Evolutionary conservation across 2,888 invertebrate species (phyloP).

Genomic region (Patella depressa): DNA sequence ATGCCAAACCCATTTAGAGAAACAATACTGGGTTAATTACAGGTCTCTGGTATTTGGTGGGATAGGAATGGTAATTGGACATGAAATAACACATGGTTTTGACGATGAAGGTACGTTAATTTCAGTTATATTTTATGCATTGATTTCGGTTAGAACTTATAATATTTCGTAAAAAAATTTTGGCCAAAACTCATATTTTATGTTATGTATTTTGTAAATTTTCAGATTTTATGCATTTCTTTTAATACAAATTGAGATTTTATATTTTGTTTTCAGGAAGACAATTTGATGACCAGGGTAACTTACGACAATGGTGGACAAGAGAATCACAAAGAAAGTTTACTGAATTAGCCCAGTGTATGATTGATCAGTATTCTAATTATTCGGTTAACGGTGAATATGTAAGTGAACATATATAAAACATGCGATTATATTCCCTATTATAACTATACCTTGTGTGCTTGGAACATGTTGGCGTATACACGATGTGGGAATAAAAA

Average conservation of each 20-base stretch:
- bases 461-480: no score
- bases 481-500: no score
- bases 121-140: no score
- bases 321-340: conserved; percentile 89
- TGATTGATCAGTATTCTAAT: conserved; percentile 88
- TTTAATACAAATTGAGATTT: not conserved
- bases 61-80: conserved; percentile 98
- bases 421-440: no score
- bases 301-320: conserved; percentile 98
- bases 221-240: no score
- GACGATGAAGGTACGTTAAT: conserved; percentile 78
- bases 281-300: conserved; percentile 95
- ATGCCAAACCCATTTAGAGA: not conserved
- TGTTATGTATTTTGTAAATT: no score
- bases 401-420: conserved; percentile 39
- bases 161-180: no score
- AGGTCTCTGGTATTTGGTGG: conserved; percentile 93
- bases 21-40: conserved; percentile 4
- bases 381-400: conserved; percentile 77
- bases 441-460: no score
- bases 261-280: conserved; percentile 75
- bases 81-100: conserved; percentile 95
- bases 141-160: no score
- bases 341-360: conserved; percentile 88
- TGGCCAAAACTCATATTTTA: no score